These are phyloP conservation scores for Morelia viridis DNA, from an alignment of 2,797 vertebrate genomes.

Conservation along the genomic window DNA sequence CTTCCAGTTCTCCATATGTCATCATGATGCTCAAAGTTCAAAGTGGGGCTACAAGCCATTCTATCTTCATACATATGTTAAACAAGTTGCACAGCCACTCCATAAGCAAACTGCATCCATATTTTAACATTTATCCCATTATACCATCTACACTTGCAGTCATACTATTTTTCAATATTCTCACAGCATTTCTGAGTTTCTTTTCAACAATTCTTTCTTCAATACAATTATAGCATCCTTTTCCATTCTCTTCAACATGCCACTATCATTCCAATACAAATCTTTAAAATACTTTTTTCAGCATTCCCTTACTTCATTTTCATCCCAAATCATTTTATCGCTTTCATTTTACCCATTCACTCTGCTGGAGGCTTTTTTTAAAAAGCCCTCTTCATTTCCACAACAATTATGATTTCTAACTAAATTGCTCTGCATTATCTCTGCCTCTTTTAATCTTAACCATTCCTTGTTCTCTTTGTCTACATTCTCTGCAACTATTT, in stretches of 20 bases:
- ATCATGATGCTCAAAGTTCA: conserved; percentile 7
- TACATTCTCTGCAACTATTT: not conserved
- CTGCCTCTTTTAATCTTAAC: not conserved
- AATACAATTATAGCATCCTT: not conserved
- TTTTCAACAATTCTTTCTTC: not conserved
- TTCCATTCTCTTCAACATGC: not conserved
- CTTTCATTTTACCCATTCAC: not conserved
- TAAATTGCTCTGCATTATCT: not conserved
- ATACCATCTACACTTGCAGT: not conserved
- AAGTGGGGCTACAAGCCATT: not conserved
- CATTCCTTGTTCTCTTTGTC: not conserved
- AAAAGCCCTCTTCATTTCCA: not conserved
- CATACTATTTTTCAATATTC: not conserved
- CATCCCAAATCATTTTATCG: not conserved
- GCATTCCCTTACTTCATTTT: not conserved
- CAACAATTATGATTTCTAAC: not conserved
- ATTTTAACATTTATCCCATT: not conserved
- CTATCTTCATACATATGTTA: not conserved
- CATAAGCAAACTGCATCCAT: too few species aligned
- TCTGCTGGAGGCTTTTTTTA: not conserved
- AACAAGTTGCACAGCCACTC: not conserved
- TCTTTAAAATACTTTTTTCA: not conserved
- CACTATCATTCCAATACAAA: not conserved
- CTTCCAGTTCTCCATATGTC: not conserved
- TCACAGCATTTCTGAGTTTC: not conserved